Evolutionary conservation across 2,797 vertebrate genomes (phyloP), one percentile per base, ranked within the genome.

Genomic region (Gymnoscopelus braueri): DNA sequence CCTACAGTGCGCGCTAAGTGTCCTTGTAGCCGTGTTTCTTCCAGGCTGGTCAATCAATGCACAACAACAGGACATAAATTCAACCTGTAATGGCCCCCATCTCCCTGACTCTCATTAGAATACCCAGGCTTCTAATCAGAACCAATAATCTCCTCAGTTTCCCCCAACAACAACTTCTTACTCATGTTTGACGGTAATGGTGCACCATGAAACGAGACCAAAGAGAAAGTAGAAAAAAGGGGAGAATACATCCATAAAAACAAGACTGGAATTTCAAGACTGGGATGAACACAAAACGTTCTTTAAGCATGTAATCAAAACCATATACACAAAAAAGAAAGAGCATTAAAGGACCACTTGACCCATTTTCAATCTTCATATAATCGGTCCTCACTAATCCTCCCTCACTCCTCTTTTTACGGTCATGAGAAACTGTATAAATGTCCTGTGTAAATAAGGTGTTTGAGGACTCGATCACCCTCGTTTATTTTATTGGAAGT

Each of bases 41-140:
- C 78, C 71, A 81, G 77, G 72, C 78, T 64, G 84, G 85, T 89
- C 87, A 88, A 81, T 80, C 87, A 88, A 81, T 80, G n/a, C 65
- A 74, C 69, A 74, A 74, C 69, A 74, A 52, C n/a, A 51, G 63
- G 63, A 67, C 70, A 71, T 81, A 71, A 74, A 80, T 84, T 83
- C 69, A 78, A 77, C 54, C 67, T 63, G 65, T 89, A 88, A 90
- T 84, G 72, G 75, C 69, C 72, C 14, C 75, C 85, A 59, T 83
- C n/a, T 5, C 48, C 61, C 71, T 72, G 71, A 39, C 69, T 82
- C 69, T 89, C 81, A 86, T 83, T 84, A 80, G 63, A 77, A 85
- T 75, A 77, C 74, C 62, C 47, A 78, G 75, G 83, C 63, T 58
- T 86, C 72, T 80, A 80, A 87, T 91, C 87, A 78, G 78, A 44